These are phyloP conservation scores for Ancistrus triradiatus DNA, from an alignment of 2,113 vertebrate genomes.

Conservation along the genomic window DNA sequence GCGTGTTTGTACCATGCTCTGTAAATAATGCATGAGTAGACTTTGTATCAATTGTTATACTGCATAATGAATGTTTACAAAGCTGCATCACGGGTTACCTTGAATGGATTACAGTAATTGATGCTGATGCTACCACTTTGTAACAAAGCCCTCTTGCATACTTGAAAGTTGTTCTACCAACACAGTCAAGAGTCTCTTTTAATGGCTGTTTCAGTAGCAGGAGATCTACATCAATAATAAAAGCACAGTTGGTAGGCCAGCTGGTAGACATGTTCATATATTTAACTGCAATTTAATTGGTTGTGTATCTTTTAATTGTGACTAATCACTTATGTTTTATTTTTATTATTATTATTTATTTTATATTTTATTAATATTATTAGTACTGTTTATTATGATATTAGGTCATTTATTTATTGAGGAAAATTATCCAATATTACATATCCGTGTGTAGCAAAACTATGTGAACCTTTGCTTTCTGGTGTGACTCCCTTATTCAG, in stretches of 20 bases:
- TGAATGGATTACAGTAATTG: constrained; percentile 70
- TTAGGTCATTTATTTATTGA: too few species aligned
- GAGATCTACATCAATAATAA: constrained; percentile 72
- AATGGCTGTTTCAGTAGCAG: constrained; percentile 49
- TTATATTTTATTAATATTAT: too few species aligned
- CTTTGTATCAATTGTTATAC: constrained; percentile 79
- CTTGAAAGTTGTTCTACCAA: constrained; percentile 60
- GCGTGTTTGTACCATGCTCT: constrained; percentile 56
- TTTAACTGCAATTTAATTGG: too few species aligned
- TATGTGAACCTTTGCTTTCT: too few species aligned
- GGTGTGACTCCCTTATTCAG: too few species aligned
- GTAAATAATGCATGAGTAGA: constrained; percentile 83
- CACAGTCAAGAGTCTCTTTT: constrained; percentile 57
- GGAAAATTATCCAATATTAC: too few species aligned
- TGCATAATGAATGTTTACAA: constrained; percentile 78
- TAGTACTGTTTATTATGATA: too few species aligned
- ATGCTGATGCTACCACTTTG: constrained; percentile 62
- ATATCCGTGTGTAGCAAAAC: too few species aligned
- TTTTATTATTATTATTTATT: too few species aligned
- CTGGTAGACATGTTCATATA: constrained; percentile 59
- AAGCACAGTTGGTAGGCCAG: constrained; percentile 60
- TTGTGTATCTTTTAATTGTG: too few species aligned
- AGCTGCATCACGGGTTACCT: constrained; percentile 69
- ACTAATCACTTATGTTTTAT: too few species aligned
- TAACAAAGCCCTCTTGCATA: constrained; percentile 60